Evolutionary conservation across 2,888 invertebrate genomes (phyloP).

Genomic region (Epiblema foenella): DNA sequence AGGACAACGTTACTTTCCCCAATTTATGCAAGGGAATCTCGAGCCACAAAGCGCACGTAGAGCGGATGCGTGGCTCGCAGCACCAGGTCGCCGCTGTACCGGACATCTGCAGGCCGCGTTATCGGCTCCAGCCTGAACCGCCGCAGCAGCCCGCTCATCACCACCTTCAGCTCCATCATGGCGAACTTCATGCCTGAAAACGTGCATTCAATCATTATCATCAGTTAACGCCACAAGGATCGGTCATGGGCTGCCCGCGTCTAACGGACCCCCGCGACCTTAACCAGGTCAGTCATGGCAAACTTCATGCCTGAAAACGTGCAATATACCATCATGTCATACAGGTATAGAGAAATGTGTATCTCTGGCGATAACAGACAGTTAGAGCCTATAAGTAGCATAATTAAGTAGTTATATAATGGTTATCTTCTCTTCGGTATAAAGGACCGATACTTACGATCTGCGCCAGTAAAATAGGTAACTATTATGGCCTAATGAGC

Average conservation of each 20-base stretch:
- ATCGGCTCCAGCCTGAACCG: constrained; percentile 77
- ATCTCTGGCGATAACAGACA: no score
- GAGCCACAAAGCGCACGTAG: constrained; percentile 61
- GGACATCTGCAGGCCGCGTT: constrained; percentile 73
- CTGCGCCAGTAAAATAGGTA: no score
- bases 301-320: constrained; percentile 83
- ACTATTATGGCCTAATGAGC: neutral
- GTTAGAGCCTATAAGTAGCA: no score
- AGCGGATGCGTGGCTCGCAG: constrained; percentile 69
- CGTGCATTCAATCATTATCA: neutral
- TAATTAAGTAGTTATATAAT: no score
- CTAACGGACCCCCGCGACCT: no score
- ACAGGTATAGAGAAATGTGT: no score
- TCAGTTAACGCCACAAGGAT: no score
- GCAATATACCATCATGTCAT: no score
- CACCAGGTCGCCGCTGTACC: constrained; percentile 68
- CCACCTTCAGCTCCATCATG: constrained; percentile 85
- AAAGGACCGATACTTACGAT: no score
- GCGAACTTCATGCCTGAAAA: constrained; percentile 86
- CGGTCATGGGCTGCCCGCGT: no score
- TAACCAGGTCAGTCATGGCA: constrained; percentile 86
- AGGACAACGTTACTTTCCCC: neutral
- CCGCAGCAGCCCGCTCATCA: constrained; percentile 78
- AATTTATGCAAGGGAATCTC: neutral
- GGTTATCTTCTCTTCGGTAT: no score